Base-by-base conservation (phyloP, 2,113 vertebrate genomes). In the Saiga tatarica region DNA sequence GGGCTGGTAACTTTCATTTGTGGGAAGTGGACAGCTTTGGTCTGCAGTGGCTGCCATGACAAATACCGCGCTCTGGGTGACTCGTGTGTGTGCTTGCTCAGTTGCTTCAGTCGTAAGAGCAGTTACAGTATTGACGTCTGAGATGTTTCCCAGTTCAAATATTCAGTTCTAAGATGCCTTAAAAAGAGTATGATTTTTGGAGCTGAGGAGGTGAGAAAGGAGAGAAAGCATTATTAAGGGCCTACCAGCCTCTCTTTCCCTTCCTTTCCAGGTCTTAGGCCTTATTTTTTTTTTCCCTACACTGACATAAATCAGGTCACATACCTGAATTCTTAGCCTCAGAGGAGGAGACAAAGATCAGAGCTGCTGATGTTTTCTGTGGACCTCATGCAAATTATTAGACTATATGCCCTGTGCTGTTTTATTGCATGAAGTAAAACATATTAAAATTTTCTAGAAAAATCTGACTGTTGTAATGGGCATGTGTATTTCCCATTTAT, bases 381-480 rank as follows among this genome's bases (percentile, higher is more conserved):
- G 30, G 53, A 28, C 7, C 13, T 85, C 30, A 15, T 8, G 12
- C 8, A 33, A 64, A 50, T 28, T 10, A 57, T 5, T 14, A 1
- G 91, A 47, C 30, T 76, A 25, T 52, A 25, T n/a, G 21, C 67
- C 2, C 76, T 78, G 39, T 25, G 16, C 3, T 23, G 55, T 67
- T 89, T 89, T 64, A 78, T 8, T 55, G 64, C 55, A 55, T 26
- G 64, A 55, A 74, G 76, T 55, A 57, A 94, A 71, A 14, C 57
- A 62, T 87, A 76, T 82, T 71, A 76, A 93, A 82, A n/a, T 39
- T 76, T 94, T 45, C 87, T 91, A 83, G 71, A 91, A 90, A 93
- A 87, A 87, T 45, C 9, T 74, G 71, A 45, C n/a, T 60, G 67
- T 23, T 85, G 14, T 59, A 60, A 93, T 53, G 36, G 19, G 11